phyloP scores from a whole-genome alignment of 37 sponge, comb jelly and placozoan genomes.

The Agelas oroides region DNA sequence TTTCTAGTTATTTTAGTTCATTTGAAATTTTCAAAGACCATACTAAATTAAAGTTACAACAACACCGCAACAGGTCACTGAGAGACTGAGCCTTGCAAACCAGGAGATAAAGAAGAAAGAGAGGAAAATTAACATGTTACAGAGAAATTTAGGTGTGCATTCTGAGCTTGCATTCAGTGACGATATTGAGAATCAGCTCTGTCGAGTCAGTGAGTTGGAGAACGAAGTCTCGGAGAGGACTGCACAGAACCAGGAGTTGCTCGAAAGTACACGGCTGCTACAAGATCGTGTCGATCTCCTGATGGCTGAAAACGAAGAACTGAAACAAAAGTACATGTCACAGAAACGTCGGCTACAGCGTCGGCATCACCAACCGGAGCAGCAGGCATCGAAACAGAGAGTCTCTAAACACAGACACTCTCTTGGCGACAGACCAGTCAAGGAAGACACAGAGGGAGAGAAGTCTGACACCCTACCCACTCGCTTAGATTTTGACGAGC shows the following conservation, averaged over 20 bases:
- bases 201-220: constrained; percentile 36
- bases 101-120: constrained; percentile 15
- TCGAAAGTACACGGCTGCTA: constrained; percentile 12
- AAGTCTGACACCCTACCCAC: too few species aligned
- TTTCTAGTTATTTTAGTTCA: too few species aligned
- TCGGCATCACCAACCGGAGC: too few species aligned
- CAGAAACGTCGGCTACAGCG: constrained; percentile 32
- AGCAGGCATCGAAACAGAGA: too few species aligned
- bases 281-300: constrained; percentile 38
- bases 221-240: neutral
- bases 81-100: constrained; percentile 5
- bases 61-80: too few species aligned
- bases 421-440: too few species aligned
- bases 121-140: constrained; percentile 10
- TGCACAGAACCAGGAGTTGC: constrained; percentile 9
- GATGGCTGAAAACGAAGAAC: constrained; percentile 41
- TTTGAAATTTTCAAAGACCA: too few species aligned
- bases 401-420: too few species aligned
- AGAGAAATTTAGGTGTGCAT: neutral
- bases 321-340: constrained; percentile 46
- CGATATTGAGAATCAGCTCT: constrained; percentile 9
- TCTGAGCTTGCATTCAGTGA: neutral
- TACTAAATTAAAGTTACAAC: too few species aligned
- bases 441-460: too few species aligned
- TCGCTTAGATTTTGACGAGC: too few species aligned